Evolutionary conservation across 2,888 invertebrate genomes (phyloP), one percentile per base, ranked within the genome.

Genomic region (Torymus texanus): DNA sequence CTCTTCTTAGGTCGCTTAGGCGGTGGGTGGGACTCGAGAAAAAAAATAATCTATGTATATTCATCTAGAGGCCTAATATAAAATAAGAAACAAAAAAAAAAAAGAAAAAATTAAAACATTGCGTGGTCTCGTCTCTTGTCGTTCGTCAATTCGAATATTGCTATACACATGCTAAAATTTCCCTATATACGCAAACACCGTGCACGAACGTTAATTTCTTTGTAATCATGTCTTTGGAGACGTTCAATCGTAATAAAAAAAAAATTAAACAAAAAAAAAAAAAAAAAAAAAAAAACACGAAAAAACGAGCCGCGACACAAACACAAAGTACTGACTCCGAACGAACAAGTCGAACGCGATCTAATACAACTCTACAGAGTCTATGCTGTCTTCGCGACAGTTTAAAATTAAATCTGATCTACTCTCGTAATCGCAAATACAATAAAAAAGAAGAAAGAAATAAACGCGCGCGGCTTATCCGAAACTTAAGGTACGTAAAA

Each of bases 21-120:
- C 81, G 81, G 79, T 82, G 79, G 81, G 79, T 82, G 81, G 81
- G 81, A 79, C 79, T 75, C 78, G 77, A 78, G 77, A 75, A 81
- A 78, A 78, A 21, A 75, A 76, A n/a, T n/a, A 67, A 76, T 75
- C 58, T 75, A 78, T 63, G 41, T 41, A 8, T 41, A 41, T 41
- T 41, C 41, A 78, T 72, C 56, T 75, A 65, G 56, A 81, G 55
- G 13, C 24, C 58, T 74, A 67, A 21, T 11, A 58, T 61, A 55
- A 53, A 72, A 29, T 65, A 61, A 78, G 80, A 74, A 79, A 67
- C 78, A 75, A 82, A 79, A 80, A 72, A 29, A 66, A 61, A 75
- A 81, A 74, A 21, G 2, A 79, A 76, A 76, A 82, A 79, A 82
- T 65, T 80, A 79, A 78, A 75, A 70, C 58, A 79, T 78, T 75